phyloP scores from a whole-genome alignment of 2,888 invertebrate genomes.

The Macrosiphum euphorbiae region DNA sequence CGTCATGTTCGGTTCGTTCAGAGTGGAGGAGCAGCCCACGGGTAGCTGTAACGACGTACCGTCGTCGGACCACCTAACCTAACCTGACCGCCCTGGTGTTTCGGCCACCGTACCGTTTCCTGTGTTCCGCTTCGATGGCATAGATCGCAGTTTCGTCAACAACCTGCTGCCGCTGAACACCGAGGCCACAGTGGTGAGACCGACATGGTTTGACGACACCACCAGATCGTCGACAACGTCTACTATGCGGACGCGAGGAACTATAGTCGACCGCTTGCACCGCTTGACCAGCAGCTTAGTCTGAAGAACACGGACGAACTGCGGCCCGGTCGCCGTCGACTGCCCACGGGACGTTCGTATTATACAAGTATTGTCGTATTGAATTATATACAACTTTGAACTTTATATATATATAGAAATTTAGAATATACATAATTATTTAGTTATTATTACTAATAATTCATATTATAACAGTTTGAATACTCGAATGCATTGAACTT shows the following conservation, averaged over 20 bases:
- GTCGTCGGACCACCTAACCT: neutral
- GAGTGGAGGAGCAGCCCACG: neutral
- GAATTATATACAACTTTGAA: too few species aligned
- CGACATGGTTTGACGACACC: neutral
- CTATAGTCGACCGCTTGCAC: too few species aligned
- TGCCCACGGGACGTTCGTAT: too few species aligned
- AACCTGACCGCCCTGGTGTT: neutral
- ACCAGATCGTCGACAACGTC: neutral
- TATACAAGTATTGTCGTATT: too few species aligned
- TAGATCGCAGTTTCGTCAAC: constrained; percentile 3
- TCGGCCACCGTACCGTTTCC: constrained; percentile 1
- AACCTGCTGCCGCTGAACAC: neutral
- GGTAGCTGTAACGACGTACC: neutral
- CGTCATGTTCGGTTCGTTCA: constrained; percentile 18
- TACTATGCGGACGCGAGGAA: neutral
- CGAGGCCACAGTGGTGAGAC: neutral
- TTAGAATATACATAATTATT: too few species aligned
- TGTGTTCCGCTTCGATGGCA: neutral
- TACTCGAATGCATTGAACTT: too few species aligned
- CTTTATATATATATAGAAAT: too few species aligned
- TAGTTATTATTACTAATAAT: too few species aligned
- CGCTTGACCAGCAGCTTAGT: neutral
- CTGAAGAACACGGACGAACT: neutral
- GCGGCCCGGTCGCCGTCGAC: too few species aligned
- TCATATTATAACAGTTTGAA: too few species aligned